Conservation (phyloP, 1,140 invertebrate genomes). For the Lepidotrigona ventralis region DNA sequence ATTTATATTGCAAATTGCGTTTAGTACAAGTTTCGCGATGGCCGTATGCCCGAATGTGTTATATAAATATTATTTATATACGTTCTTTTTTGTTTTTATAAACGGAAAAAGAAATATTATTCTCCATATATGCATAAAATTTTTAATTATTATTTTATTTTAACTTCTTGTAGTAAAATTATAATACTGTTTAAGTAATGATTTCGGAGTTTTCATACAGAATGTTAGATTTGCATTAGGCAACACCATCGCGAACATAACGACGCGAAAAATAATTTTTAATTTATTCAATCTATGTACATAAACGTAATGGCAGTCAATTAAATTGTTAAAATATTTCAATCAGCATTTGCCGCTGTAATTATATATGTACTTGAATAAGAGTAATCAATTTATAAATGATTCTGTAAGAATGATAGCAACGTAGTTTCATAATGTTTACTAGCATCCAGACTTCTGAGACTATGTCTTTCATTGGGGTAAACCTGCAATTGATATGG, state of each 20-base stretch:
- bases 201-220: constrained; percentile 5
- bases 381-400: constrained; percentile 75
- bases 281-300: constrained; percentile 62
- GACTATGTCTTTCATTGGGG: constrained; percentile 96
- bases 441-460: constrained; percentile 94
- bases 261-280: constrained; percentile 19
- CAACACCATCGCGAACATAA: constrained; percentile 28
- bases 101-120: constrained; percentile 16
- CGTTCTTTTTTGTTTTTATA: constrained; percentile 7
- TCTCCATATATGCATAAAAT: not conserved
- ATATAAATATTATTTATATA: not conserved
- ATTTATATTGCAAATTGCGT: constrained; percentile 21
- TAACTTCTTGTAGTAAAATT: constrained; percentile 31
- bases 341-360: constrained; percentile 25
- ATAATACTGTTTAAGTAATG: constrained; percentile 51
- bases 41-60: not conserved
- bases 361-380: constrained; percentile 32
- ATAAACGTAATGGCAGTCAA: constrained; percentile 71
- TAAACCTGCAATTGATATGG: constrained; percentile 95
- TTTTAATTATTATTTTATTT: not conserved
- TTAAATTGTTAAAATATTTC: constrained; percentile 50
- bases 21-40: constrained; percentile 37
- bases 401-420: constrained; percentile 94
- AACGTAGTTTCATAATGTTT: constrained; percentile 98
- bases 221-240: constrained; percentile 7